Percentiles rank a stretch among this genome's conserved stretches.
Conservation (phyloP, 2,888 invertebrate genomes). For the Thelaira solivaga region DNA sequence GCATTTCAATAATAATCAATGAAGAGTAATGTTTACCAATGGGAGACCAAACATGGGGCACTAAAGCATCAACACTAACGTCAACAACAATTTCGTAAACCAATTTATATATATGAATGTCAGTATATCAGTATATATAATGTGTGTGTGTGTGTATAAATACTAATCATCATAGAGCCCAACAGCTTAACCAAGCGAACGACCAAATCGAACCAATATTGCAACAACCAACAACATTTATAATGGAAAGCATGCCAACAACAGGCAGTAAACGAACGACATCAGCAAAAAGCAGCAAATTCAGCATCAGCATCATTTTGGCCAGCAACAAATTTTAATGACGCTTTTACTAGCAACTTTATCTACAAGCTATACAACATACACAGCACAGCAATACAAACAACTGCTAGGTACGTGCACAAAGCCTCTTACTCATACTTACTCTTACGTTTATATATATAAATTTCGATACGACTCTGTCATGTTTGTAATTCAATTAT, state of each 20-base stretch:
- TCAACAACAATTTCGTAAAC: conserved; percentile 53
- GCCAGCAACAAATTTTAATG: conserved; percentile 52
- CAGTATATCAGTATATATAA: neutral
- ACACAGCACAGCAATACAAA: conserved; percentile 1
- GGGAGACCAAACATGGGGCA: conserved; percentile 60
- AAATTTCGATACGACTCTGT: conserved; percentile 56
- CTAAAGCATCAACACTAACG: conserved; percentile 58
- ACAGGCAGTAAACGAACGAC: conserved; percentile 39
- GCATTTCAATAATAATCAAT: conserved; percentile 63
- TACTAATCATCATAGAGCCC: conserved; percentile 50
- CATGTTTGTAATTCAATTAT: conserved; percentile 76
- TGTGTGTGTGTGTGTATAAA: too few species aligned
- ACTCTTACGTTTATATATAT: conserved; percentile 1
- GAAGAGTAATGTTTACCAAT: conserved; percentile 61
- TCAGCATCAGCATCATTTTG: conserved; percentile 23
- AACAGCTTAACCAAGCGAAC: conserved; percentile 22
- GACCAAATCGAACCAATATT: conserved; percentile 31
- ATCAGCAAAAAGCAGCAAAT: conserved; percentile 32
- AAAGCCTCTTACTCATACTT: neutral
- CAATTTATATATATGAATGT: conserved; percentile 18
- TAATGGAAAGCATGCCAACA: conserved; percentile 46
- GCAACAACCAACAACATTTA: conserved; percentile 51
- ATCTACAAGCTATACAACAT: conserved; percentile 25
- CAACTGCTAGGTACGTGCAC: neutral
- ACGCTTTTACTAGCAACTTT: conserved; percentile 42